A percentile compares a stretch with the other conserved stretches of the same genome.
These are phyloP conservation scores for Cyphomyrmex costatus DNA, from an alignment of 1,140 invertebrate genomes.

Conservation along the genomic window DNA sequence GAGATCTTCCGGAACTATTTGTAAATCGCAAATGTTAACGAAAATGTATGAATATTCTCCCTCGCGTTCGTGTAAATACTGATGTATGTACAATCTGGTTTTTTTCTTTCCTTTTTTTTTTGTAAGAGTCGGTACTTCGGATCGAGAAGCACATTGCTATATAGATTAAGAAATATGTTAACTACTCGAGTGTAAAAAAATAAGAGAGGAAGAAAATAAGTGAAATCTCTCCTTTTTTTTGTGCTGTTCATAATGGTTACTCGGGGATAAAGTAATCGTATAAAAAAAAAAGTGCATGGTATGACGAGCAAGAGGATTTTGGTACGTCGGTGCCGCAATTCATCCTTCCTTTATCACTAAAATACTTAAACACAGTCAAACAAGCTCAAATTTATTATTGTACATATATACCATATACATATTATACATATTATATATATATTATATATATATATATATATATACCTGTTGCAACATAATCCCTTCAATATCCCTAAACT, in stretches of 20 bases:
- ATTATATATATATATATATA: slow-evolving; percentile 72
- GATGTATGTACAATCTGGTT: slow-evolving; percentile 80
- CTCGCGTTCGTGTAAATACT: slow-evolving; percentile 76
- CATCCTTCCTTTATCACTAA: slow-evolving; percentile 83
- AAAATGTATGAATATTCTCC: slow-evolving; percentile 30
- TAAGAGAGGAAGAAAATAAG: slow-evolving; percentile 23
- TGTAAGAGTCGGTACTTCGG: slow-evolving; percentile 72
- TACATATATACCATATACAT: slow-evolving; percentile 86
- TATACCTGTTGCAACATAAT: slow-evolving; percentile 79
- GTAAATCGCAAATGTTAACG: slow-evolving; percentile 74
- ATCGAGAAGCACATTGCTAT: slow-evolving; percentile 68
- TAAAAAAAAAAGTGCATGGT: slow-evolving; percentile 35
- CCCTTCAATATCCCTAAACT: slow-evolving; percentile 81
- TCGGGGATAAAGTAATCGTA: slow-evolving; percentile 63
- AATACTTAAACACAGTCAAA: slow-evolving; percentile 84
- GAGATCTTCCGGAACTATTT: slow-evolving; percentile 57
- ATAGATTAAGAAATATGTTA: slow-evolving; percentile 59
- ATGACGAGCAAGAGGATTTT: slow-evolving; percentile 51
- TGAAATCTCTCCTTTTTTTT: slow-evolving; percentile 34
- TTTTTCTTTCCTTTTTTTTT: slow-evolving; percentile 45
- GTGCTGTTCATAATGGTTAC: slow-evolving; percentile 62
- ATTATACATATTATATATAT: slow-evolving; percentile 80
- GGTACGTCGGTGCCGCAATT: slow-evolving; percentile 69
- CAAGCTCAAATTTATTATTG: slow-evolving; percentile 86
- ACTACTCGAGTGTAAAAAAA: slow-evolving; percentile 59